Evolutionary conservation across 2,113 vertebrate genomes (phyloP), one percentile per base, ranked within the genome.

Genomic region (Nicator chloris): DNA sequence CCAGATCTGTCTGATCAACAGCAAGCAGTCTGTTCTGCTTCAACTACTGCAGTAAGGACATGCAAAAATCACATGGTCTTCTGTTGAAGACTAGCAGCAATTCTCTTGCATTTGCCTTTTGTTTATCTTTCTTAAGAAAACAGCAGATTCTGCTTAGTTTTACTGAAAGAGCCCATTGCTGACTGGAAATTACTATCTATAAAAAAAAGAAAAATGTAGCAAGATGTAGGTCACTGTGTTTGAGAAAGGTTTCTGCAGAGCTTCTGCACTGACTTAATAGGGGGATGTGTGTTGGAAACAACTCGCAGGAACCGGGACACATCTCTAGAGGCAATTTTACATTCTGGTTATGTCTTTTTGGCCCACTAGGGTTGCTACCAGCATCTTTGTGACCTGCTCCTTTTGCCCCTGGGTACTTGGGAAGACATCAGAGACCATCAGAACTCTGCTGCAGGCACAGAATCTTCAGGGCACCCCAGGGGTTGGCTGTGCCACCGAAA

Each of bases 121-220:
- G 47, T 88, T 93, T 90, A 76, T 92, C 45, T 91, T 92, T 66
- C 60, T 54, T 90, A 95, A 86, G 68, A 83, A 86, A 94, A 88
- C 68, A 57, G 45, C 0, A 2, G 35, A 64, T 95, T 93, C 80
- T 90, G 90, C 64, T 44, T 66, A 42, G 22, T 63, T 88, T 90
- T 86, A 63, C 47, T 83, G 82, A 77, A 73, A 22, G 37, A 70
- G 45, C 61, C 57, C 7, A 13, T 56, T 69, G n/a, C 79, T 90
- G 61, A 33, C 66, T 94, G 64, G 44, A 93, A 90, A 78, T 88
- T 17, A 9, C 68, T 81, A 7, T 39, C 50, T 76, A 24, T 26
- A 7, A n/a, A 70, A 54, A 59, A 42, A 33, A 57, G 6, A 50
- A 77, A 68, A 56, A 15, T 1, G 10, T 54, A 49, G 37, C 26